Percentiles rank a stretch among this genome's conserved stretches.
These are phyloP conservation scores for Neomonachus schauinslandi DNA, from an alignment of 2,113 vertebrate genomes.

Conservation along the genomic window DNA sequence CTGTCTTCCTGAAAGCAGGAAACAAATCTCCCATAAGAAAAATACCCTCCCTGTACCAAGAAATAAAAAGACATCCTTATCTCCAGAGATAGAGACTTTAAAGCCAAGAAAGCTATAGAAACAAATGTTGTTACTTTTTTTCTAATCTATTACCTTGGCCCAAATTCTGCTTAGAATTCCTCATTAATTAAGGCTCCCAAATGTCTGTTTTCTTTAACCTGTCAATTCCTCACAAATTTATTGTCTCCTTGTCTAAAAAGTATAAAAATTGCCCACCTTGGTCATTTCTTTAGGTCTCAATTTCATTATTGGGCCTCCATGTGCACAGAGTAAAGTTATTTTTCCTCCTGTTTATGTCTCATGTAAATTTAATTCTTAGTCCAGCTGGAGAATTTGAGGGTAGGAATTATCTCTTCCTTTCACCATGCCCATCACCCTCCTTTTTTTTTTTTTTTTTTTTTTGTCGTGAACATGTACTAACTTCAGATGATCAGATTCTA, in stretches of 20 bases:
- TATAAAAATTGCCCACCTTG: background rate
- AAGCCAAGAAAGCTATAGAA: background rate
- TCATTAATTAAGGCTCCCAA: background rate
- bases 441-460: background rate
- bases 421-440: fast-evolving
- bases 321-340: background rate
- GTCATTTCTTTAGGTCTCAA: background rate
- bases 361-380: background rate
- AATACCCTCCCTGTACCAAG: background rate
- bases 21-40: background rate
- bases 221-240: background rate
- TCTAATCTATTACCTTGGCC: background rate
- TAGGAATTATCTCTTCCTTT: background rate
- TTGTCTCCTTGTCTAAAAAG: background rate
- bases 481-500: background rate
- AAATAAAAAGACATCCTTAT: background rate
- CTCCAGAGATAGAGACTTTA: background rate
- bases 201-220: background rate
- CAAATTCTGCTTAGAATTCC: background rate
- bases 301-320: background rate
- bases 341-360: background rate
- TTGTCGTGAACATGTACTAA: background rate
- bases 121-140: background rate
- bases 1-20: background rate
- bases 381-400: background rate